Conservation (phyloP, 2,113 vertebrate species). For the Ailuropoda melanoleuca region DNA sequence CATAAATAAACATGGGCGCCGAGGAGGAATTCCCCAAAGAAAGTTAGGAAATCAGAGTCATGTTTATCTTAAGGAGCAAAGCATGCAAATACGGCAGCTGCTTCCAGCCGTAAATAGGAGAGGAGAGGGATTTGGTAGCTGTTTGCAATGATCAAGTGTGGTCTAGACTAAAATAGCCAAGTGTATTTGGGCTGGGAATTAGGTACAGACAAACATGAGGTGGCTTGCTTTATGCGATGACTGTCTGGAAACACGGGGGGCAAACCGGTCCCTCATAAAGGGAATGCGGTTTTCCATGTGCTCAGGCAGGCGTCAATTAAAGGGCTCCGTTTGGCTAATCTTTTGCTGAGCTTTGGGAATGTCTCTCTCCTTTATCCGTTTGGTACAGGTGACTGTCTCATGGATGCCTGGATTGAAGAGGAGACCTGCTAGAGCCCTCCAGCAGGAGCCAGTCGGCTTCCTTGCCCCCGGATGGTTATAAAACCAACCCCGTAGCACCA, state of each 20-base stretch:
- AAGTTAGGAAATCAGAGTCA: constrained; percentile 58
- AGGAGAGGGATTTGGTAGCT: constrained; percentile 41
- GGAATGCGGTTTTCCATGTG: not conserved
- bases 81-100: constrained; percentile 74
- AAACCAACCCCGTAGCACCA: not conserved
- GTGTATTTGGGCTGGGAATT: constrained; percentile 5
- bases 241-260: not conserved
- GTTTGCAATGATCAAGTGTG: not conserved
- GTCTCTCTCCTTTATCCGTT: not conserved
- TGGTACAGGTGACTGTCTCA: not conserved
- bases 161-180: constrained; percentile 27
- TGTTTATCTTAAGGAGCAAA: constrained; percentile 59
- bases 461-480: not conserved
- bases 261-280: not conserved
- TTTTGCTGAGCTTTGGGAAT: not conserved
- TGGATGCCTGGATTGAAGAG: not conserved
- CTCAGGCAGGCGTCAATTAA: not conserved
- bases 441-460: not conserved
- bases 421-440: not conserved
- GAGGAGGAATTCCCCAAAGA: constrained; percentile 78
- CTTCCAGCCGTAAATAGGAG: constrained; percentile 23
- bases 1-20: constrained; percentile 79
- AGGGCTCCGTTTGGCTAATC: not conserved
- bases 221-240: not conserved
- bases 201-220: not conserved